Conservation (phyloP, 2,888 invertebrate genomes). For the Lepidocyrtoides sp. region DNA sequence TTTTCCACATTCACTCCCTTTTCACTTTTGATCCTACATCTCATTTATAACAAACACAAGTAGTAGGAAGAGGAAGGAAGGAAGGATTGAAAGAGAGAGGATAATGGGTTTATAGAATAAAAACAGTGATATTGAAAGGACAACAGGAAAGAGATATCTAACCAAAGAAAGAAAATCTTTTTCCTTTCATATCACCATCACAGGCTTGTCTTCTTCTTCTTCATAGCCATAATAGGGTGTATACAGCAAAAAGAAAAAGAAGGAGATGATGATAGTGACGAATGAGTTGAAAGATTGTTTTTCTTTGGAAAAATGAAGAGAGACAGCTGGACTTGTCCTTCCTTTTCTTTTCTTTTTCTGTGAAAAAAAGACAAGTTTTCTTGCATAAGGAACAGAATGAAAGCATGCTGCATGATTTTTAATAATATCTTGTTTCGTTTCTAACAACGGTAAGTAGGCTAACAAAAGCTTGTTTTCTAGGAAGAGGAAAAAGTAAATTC, state of each 20-base stretch:
- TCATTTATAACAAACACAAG: slow-evolving; percentile 35
- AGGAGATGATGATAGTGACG: background rate
- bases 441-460: too few species aligned
- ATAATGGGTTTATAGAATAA: slow-evolving; percentile 49
- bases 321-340: slow-evolving; percentile 56
- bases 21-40: slow-evolving; percentile 68
- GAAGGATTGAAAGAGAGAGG: background rate
- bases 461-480: too few species aligned
- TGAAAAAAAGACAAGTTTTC: background rate
- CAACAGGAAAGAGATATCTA: background rate
- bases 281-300: slow-evolving; percentile 37
- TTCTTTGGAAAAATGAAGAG: slow-evolving; percentile 33
- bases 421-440: background rate
- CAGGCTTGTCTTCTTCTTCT: background rate
- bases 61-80: background rate
- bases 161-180: background rate
- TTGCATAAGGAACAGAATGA: background rate
- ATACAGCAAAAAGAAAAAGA: background rate
- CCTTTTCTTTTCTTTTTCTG: background rate
- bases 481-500: too few species aligned
- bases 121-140: slow-evolving; percentile 23
- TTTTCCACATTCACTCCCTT: slow-evolving; percentile 34
- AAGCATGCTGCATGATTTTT: background rate
- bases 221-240: background rate
- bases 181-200: background rate